Evolutionary conservation across 1,140 invertebrate genomes (phyloP).

Genomic region (Sycophaga agraensis): DNA sequence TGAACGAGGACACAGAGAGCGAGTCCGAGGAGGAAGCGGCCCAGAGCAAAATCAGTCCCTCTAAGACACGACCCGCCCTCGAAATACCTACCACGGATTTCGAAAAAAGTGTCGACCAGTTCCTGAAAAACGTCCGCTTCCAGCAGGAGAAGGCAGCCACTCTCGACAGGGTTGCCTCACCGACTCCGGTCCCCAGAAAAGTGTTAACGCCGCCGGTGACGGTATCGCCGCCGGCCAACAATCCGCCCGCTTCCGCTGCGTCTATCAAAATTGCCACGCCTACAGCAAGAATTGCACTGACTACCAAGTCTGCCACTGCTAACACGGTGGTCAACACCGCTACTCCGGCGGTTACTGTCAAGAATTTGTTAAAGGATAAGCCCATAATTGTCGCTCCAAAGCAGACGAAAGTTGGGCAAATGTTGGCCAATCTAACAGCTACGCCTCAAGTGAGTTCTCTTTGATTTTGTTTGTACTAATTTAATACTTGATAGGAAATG

Average conservation of each 20-base stretch:
- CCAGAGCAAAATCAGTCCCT: not conserved
- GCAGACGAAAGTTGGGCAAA: not conserved
- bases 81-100: constrained; percentile 45
- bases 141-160: constrained; percentile 44
- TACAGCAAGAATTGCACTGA: not conserved
- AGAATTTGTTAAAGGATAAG: not conserved
- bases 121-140: constrained; percentile 46
- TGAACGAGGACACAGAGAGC: constrained; percentile 50
- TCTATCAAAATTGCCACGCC: not conserved
- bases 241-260: not conserved
- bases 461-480: too few species aligned
- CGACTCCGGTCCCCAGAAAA: not conserved
- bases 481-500: too few species aligned
- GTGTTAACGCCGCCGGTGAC: too few species aligned
- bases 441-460: constrained; percentile 33
- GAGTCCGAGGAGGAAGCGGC: constrained; percentile 41
- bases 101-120: constrained; percentile 50
- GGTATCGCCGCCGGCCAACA: not conserved
- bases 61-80: constrained; percentile 29
- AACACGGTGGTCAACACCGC: constrained; percentile 13
- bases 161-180: not conserved
- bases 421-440: not conserved
- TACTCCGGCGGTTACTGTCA: not conserved
- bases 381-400: too few species aligned
- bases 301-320: not conserved